A percentile compares a stretch with the other conserved stretches of the same genome.
phyloP scores from a whole-genome alignment of 1,140 invertebrate species.

The Trachelipus rathkii region DNA sequence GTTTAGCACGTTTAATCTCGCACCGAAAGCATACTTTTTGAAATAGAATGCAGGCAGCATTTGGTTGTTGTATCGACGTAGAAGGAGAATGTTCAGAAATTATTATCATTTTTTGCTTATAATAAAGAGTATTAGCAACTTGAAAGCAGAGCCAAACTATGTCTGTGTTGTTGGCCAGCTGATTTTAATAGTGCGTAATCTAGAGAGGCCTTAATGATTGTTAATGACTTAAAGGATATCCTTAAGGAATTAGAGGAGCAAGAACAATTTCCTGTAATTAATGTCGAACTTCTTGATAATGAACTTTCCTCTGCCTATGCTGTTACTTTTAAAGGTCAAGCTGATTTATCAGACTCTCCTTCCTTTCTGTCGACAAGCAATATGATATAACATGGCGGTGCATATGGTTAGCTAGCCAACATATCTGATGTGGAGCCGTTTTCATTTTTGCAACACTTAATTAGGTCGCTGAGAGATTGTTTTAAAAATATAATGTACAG shows the following conservation, averaged over 20 bases:
- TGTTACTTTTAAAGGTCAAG: constrained; percentile 78
- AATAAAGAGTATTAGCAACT: no score
- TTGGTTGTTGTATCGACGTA: constrained; percentile 76
- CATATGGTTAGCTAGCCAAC: no score
- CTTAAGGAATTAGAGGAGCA: constrained; percentile 68
- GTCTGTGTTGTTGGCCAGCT: constrained; percentile 83
- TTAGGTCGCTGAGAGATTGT: no score
- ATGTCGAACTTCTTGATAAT: constrained; percentile 88
- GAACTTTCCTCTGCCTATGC: constrained; percentile 84
- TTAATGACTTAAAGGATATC: constrained; percentile 75
- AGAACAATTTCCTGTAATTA: constrained; percentile 81
- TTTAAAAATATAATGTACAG: no score
- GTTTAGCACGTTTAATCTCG: no score
- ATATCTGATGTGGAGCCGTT: no score
- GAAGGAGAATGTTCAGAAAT: constrained; percentile 91
- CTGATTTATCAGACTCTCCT: constrained; percentile 89
- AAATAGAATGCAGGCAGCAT: constrained; percentile 81
- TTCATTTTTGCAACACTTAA: no score
- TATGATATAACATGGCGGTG: no score
- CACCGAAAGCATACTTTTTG: no score
- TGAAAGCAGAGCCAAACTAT: constrained; percentile 90
- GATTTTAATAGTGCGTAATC: constrained; percentile 91
- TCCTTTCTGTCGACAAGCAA: constrained; percentile 78
- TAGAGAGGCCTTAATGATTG: constrained; percentile 76
- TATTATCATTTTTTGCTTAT: constrained; percentile 78